These are phyloP conservation scores for Trichomalopsis sarcophagae DNA, from an alignment of 1,140 invertebrate species.

Conservation along the genomic window DNA sequence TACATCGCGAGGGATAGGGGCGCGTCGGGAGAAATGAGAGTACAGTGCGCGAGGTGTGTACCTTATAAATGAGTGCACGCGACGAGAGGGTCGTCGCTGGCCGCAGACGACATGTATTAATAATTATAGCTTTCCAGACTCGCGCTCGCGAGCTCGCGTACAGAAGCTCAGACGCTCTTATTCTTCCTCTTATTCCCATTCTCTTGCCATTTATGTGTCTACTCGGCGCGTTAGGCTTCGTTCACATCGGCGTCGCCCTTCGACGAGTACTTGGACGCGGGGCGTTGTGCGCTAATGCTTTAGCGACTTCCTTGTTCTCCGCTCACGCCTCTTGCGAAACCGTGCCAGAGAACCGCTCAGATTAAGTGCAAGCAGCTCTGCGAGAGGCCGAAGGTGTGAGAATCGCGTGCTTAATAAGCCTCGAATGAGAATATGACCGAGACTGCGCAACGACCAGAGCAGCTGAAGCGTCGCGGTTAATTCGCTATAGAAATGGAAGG, in stretches of 20 bases:
- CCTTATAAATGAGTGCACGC: conserved; percentile 68
- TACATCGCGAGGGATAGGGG: conserved; percentile 38
- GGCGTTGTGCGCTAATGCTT: too few species aligned
- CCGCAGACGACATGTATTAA: conserved; percentile 72
- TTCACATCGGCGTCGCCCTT: neutral
- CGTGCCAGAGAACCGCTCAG: neutral
- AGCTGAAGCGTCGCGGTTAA: neutral
- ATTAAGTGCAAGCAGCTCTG: neutral
- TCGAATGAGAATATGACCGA: conserved; percentile 50
- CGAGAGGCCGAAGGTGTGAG: neutral
- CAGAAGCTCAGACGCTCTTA: neutral
- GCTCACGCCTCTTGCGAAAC: neutral
- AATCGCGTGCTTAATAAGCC: conserved; percentile 54
- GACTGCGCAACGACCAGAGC: conserved; percentile 30
- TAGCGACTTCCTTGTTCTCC: too few species aligned
- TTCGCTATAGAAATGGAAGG: conserved; percentile 24
- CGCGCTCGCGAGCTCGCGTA: neutral
- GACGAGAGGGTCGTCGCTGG: conserved; percentile 56
- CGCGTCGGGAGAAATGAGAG: conserved; percentile 14
- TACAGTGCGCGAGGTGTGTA: conserved; percentile 55
- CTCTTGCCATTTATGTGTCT: conserved; percentile 17
- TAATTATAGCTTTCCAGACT: conserved; percentile 72
- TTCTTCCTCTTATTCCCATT: neutral
- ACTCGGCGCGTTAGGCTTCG: neutral
- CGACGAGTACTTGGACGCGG: too few species aligned